A percentile compares a stretch with the other conserved stretches of the same genome.
Conservation (phyloP, 1,140 invertebrate species). For the Drosophila ohnishii region DNA sequence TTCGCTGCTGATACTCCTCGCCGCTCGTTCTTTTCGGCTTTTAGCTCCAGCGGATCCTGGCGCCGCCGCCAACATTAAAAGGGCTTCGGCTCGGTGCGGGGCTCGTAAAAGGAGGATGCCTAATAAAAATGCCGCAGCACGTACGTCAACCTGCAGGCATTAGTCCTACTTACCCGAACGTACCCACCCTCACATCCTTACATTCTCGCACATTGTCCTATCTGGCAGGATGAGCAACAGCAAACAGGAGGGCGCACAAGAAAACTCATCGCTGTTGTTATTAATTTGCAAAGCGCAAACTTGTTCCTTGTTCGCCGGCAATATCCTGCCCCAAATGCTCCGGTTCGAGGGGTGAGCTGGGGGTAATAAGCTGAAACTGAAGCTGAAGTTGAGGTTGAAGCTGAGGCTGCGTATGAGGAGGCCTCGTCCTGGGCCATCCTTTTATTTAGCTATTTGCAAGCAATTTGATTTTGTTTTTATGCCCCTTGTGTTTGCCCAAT, state of each 20-base stretch:
- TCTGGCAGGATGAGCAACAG: slow-evolving; percentile 30
- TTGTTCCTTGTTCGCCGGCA: slow-evolving; percentile 61
- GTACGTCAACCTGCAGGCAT: slow-evolving; percentile 78
- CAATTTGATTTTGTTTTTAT: slow-evolving; percentile 73
- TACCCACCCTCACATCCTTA: slow-evolving; percentile 8
- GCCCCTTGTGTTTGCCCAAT: slow-evolving; percentile 59
- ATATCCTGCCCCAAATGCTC: slow-evolving; percentile 54
- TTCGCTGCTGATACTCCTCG: slow-evolving; percentile 7
- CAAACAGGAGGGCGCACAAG: slow-evolving; percentile 22
- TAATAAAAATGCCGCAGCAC: slow-evolving; percentile 81
- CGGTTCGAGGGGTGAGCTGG: slow-evolving; percentile 5
- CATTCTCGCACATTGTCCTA: slow-evolving; percentile 26
- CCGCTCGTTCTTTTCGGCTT: slow-evolving; percentile 15
- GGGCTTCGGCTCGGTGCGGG: slow-evolving; percentile 46
- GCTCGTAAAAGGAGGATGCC: slow-evolving; percentile 71
- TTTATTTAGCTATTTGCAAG: slow-evolving; percentile 76
- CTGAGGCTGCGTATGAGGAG: background rate
- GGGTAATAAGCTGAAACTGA: slow-evolving; percentile 24
- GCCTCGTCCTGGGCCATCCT: slow-evolving; percentile 40
- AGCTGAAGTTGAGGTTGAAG: background rate
- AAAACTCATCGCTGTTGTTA: slow-evolving; percentile 62
- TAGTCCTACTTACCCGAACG: slow-evolving; percentile 56
- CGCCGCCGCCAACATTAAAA: slow-evolving; percentile 54
- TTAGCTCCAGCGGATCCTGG: slow-evolving; percentile 24
- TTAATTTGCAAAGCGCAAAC: slow-evolving; percentile 76